phyloP scores from a whole-genome alignment of 2,888 invertebrate species.

The Merodon equestris region DNA sequence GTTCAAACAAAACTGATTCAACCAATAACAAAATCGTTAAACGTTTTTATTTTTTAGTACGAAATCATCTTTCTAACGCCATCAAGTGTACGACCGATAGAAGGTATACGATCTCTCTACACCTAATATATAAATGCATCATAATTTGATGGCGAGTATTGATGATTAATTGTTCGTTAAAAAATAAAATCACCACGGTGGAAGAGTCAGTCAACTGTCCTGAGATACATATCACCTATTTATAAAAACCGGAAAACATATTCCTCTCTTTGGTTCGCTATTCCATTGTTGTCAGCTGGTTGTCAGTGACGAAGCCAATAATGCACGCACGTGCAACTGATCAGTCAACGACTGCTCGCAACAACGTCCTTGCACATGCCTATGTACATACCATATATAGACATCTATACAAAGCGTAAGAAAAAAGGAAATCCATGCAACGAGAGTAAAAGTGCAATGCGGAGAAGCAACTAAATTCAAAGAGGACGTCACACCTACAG shows the following conservation, averaged over 20 bases:
- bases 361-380: conserved; percentile 19
- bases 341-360: conserved; percentile 28
- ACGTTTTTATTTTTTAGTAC: too few species aligned
- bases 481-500: conserved; percentile 10
- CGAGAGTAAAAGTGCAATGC: conserved; percentile 15
- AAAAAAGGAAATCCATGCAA: neutral
- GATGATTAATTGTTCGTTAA: too few species aligned
- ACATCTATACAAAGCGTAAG: too few species aligned
- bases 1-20: too few species aligned
- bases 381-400: too few species aligned
- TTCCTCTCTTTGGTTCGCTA: neutral
- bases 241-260: conserved; percentile 5
- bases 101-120: too few species aligned
- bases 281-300: conserved; percentile 1
- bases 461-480: neutral
- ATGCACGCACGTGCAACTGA: neutral
- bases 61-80: too few species aligned
- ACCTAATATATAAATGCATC: too few species aligned
- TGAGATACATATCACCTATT: neutral
- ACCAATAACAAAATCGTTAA: too few species aligned
- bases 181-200: too few species aligned
- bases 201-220: neutral
- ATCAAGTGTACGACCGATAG: too few species aligned
- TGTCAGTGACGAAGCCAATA: neutral
- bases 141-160: too few species aligned